Evolutionary conservation across 2,797 vertebrate genomes (phyloP).

Genomic region (Phoebastria nigripes): DNA sequence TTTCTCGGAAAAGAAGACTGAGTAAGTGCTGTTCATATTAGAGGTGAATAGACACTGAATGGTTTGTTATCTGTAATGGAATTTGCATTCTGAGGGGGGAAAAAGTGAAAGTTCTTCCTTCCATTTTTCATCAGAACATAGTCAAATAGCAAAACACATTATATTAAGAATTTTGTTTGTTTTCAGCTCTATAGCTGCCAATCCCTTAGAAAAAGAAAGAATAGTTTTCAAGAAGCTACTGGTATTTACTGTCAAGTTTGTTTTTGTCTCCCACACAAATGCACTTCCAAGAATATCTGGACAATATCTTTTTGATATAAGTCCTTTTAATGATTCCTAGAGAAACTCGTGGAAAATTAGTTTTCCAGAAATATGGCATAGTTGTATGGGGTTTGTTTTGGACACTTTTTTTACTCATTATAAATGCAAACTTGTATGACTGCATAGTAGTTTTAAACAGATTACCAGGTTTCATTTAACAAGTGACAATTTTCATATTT

Average conservation of each 20-base stretch:
- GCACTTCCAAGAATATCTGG: background rate
- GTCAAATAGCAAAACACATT: background rate
- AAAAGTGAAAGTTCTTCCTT: background rate
- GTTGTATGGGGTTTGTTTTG: background rate
- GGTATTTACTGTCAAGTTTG: background rate
- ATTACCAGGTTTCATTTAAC: background rate
- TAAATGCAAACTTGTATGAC: background rate
- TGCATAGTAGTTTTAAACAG: background rate
- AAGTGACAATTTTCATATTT: background rate
- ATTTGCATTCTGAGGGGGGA: accelerated
- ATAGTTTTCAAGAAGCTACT: background rate
- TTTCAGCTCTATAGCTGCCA: background rate
- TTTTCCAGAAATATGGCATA: background rate
- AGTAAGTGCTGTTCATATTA: background rate
- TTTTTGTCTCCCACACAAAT: background rate
- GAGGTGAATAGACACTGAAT: background rate
- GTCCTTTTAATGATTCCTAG: background rate
- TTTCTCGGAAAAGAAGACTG: background rate
- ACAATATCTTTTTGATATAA: background rate
- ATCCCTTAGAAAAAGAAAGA: background rate
- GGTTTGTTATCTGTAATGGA: background rate
- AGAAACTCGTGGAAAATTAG: background rate
- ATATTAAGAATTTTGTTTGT: background rate
- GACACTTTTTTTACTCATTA: background rate
- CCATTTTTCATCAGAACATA: background rate